Evolutionary conservation across 2,888 invertebrate genomes (phyloP).

Genomic region (Platypus cylindrus): DNA sequence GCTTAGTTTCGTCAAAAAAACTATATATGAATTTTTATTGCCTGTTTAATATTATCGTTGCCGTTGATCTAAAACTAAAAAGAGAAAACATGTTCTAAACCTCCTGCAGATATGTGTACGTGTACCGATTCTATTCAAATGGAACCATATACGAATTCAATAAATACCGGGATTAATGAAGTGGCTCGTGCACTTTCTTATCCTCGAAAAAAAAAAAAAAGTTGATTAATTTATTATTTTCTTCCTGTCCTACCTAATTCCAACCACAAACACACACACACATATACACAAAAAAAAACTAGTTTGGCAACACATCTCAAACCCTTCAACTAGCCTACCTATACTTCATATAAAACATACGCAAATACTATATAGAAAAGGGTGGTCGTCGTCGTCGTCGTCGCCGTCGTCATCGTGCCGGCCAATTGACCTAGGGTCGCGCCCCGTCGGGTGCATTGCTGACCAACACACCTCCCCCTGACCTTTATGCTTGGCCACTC

Average conservation of each 20-base stretch:
- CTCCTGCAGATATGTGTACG: too few species aligned
- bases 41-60: conserved; percentile 4
- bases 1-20: conserved; percentile 7
- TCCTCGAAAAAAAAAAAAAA: too few species aligned
- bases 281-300: conserved; percentile 10
- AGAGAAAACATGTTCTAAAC: too few species aligned
- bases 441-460: conserved; percentile 32
- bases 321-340: too few species aligned
- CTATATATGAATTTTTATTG: conserved; percentile 11
- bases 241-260: conserved; percentile 7
- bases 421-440: conserved; percentile 37
- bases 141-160: too few species aligned
- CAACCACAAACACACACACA: conserved; percentile 10
- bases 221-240: conserved; percentile 11
- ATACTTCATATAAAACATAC: too few species aligned
- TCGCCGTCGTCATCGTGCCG: conserved; percentile 27
- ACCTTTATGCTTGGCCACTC: conserved; percentile 37
- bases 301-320: conserved; percentile 8
- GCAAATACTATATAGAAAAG: too few species aligned
- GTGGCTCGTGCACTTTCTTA: too few species aligned
- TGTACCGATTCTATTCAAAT: too few species aligned
- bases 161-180: too few species aligned
- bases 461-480: conserved; percentile 37
- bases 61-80: too few species aligned
- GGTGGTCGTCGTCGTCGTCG: conserved; percentile 11